These are phyloP conservation scores for Clarias fuscus DNA, from an alignment of 2,797 vertebrate species.

Conservation along the genomic window DNA sequence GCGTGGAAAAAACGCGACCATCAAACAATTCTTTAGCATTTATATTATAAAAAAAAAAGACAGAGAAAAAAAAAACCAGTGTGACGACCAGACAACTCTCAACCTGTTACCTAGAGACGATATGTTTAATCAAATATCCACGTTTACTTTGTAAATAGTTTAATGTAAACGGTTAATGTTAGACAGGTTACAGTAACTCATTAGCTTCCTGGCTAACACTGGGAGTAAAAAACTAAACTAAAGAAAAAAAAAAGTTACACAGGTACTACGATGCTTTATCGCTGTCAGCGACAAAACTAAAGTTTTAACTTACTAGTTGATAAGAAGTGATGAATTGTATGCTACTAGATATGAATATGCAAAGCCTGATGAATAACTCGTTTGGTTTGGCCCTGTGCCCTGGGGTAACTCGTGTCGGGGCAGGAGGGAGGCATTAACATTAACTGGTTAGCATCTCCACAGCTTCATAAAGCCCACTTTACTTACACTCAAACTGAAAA, in stretches of 20 bases:
- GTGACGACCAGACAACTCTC: not conserved
- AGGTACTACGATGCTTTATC: not conserved
- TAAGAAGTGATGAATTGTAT: not conserved
- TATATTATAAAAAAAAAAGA: not conserved
- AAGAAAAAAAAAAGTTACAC: not conserved
- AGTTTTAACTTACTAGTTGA: not conserved
- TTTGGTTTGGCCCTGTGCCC: not conserved
- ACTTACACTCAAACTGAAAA: not conserved
- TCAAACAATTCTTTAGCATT: not conserved
- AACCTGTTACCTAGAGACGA: not conserved
- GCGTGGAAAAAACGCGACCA: not conserved
- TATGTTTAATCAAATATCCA: not conserved
- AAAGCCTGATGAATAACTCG: not conserved
- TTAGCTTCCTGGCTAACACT: too few species aligned
- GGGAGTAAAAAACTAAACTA: not conserved
- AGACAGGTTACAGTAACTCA: not conserved
- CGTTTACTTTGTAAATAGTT: not conserved
- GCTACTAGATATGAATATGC: not conserved
- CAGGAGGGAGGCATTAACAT: conserved; percentile 1
- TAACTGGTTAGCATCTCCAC: conserved; percentile 5
- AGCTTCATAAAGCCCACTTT: not conserved
- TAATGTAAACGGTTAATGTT: too few species aligned
- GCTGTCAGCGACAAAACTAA: not conserved
- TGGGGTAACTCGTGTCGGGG: not conserved
- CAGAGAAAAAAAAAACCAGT: not conserved